Evolutionary conservation across 1,140 invertebrate genomes (phyloP).

Genomic region (Trissolcus basalis): DNA sequence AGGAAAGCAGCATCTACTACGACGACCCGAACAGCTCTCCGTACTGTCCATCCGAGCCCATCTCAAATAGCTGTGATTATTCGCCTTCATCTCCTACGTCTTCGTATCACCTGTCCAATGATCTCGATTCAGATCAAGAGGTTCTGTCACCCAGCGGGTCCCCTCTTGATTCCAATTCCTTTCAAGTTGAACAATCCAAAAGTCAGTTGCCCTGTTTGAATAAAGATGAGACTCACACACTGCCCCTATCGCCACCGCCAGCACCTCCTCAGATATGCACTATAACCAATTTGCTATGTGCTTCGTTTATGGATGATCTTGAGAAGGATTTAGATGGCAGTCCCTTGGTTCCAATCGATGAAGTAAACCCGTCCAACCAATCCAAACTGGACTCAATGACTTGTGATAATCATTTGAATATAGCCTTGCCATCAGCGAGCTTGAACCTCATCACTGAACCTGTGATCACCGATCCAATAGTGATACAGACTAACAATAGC

Average conservation of each 20-base stretch:
- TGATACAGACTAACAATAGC: background rate
- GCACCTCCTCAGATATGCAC: conserved; percentile 37
- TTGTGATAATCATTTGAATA: background rate
- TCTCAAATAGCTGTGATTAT: conserved; percentile 26
- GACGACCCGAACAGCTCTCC: conserved; percentile 23
- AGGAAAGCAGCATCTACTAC: background rate
- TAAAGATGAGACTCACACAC: background rate
- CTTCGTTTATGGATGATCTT: conserved; percentile 49
- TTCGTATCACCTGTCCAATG: conserved; percentile 2
- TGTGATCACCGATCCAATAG: no score
- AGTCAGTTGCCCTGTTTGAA: background rate
- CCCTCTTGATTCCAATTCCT: background rate
- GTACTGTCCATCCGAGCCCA: conserved; percentile 58
- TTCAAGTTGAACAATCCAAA: background rate
- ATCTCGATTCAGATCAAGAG: background rate
- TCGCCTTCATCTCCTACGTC: conserved; percentile 22
- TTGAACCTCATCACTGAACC: background rate
- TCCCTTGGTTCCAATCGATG: conserved; percentile 54
- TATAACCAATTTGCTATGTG: conserved; percentile 35
- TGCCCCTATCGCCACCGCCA: conserved; percentile 40
- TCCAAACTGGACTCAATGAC: no score
- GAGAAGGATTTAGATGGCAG: conserved; percentile 63
- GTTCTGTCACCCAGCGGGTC: background rate
- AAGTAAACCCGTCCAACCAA: conserved; percentile 10
- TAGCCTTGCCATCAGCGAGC: no score